Conservation (phyloP, 2,888 invertebrate species). For the Lochmaea capreae region DNA sequence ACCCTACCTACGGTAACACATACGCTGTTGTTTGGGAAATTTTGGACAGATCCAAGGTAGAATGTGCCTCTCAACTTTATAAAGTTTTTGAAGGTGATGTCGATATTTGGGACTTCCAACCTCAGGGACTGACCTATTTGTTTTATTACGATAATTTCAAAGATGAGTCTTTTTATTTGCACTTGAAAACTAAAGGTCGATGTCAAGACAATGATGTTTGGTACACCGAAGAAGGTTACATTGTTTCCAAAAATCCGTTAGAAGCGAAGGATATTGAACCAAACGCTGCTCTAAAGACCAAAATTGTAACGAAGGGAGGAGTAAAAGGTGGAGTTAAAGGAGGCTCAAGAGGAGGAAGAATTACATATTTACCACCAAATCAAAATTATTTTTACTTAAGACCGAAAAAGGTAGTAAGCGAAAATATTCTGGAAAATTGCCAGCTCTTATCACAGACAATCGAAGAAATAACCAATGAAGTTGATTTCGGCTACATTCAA, state of each 20-base stretch:
- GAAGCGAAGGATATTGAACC: neutral
- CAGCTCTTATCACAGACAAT: conserved; percentile 14
- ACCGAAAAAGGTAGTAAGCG: conserved; percentile 7
- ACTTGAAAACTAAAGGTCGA: neutral
- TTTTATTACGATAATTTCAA: neutral
- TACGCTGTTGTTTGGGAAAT: conserved; percentile 19
- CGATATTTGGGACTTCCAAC: conserved; percentile 3
- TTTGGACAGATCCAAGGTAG: neutral
- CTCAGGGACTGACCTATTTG: neutral
- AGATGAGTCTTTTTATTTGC: neutral
- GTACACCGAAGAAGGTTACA: conserved; percentile 11
- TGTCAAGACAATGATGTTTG: conserved; percentile 11
- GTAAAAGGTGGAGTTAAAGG: conserved; percentile 8
- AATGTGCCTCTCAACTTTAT: neutral
- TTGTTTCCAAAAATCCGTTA: neutral
- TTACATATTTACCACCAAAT: neutral
- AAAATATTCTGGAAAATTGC: conserved; percentile 3
- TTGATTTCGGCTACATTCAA: conserved; percentile 17
- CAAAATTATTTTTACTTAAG: conserved; percentile 1
- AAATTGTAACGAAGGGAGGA: neutral
- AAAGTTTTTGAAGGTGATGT: conserved; percentile 1
- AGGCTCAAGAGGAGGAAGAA: neutral
- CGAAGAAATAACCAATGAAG: conserved; percentile 16
- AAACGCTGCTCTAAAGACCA: neutral
- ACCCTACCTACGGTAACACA: neutral